Evolutionary conservation across 2,113 vertebrate genomes (phyloP), one percentile per base, ranked within the genome.

Genomic region (Gorsachius goisagi): DNA sequence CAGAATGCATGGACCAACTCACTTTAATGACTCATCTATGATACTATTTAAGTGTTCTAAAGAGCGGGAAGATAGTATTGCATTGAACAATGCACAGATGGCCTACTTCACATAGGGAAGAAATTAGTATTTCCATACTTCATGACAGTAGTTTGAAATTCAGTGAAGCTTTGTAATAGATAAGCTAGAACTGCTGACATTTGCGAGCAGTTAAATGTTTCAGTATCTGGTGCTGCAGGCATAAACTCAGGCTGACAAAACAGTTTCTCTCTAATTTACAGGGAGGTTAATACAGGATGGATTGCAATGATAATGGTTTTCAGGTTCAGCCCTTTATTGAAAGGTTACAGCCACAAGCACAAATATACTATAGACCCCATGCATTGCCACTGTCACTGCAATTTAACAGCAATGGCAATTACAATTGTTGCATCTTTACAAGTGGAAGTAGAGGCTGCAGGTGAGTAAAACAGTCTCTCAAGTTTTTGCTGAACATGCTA

Each of bases 101-200:
- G 84, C 59, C 53, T 59, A 13, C 35, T 90, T 74, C 56, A 35
- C 47, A 41, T 10, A 5, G 26, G n/a, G 47, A 89, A 80, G 20
- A 81, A 81, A 86, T 73, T 19, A 4, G 3, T 92, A 39, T 85
- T 95, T 92, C 77, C 5, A 12, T 60, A 59, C 14, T 37, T 75
- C 33, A 30, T 6, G 30, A 45, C 15, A 68, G 58, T 6, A 71
- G 37, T 27, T 73, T 62, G 77, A 52, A 75, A 85, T 60, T 27
- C 83, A 89, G 45, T 52, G 71, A 63, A 79, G 84, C 90, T 39
- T 9, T 79, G 47, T 32, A 88, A 75, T 5, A 75, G 53, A 76
- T n/a, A 92, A 88, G 37, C 79, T 44, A 64, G 55, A 93, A 86
- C n/a, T 90, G 81, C 85, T 96, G 95, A 91, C 45, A 78, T 81